Evolutionary conservation across 1,140 invertebrate species (phyloP), one percentile per base, ranked within the genome.

Genomic region (Copidosoma floridanum): DNA sequence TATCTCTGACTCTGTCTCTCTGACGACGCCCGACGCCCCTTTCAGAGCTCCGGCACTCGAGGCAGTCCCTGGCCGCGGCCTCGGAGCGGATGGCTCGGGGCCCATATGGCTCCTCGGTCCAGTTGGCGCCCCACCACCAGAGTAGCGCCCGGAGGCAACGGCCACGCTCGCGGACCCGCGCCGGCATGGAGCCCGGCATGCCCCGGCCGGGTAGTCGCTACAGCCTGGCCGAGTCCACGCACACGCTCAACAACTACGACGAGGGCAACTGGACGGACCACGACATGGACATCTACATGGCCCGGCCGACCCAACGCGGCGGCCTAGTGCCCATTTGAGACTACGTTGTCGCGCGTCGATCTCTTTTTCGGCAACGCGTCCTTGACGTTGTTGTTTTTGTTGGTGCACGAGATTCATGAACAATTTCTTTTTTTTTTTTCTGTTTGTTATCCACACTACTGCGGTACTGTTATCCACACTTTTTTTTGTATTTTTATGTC

Each of bases 251-350:
- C 66, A 89, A 92, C 77, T 92, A 91, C 73, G 88, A 89, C 72
- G 92, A 94, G 71, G 93, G 94, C 73, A 94, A 94, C 74, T 95
- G 93, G 93, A 96, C 93, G 51, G 94, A 96, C 77, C 92, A 95
- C 74, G 93, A 95, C 73, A 93, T 95, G 89, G 93, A 96, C 66
- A 94, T 95, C 69, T 96, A 96, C 78, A 93, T 94, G 86, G 89
- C 92, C 53, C 85, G 93, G 68, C 88, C 91, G 52, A 94, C 92
- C 14, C 88, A 91, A 40, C 85, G 92, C 69, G 89, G 89, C 68
- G 90, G 90, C 57, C 80, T 93, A 61, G 90, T 94, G 67, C 91
- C 91, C 65, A 86, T 93, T 79, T 91, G 52, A 61, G 5, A 5
- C 44, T 7, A 21, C 10, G 1, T 18, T 8, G 3, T 10, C 18